Conservation (phyloP, 2,888 invertebrate genomes). For the Leistus spinibarbis region DNA sequence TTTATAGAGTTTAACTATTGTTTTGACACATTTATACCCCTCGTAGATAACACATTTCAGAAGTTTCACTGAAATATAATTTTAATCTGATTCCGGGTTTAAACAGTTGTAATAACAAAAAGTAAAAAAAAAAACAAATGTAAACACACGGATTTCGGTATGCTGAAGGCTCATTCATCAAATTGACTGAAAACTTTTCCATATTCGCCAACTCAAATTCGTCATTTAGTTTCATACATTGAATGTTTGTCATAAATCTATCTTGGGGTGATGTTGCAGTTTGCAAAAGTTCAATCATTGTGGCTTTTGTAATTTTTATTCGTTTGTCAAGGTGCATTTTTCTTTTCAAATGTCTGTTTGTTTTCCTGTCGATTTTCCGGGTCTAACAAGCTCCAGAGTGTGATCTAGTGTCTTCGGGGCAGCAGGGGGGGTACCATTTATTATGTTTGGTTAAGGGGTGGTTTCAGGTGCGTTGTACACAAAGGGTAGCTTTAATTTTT, state of each 20-base stretch:
- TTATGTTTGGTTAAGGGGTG: background rate
- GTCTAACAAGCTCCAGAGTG: background rate
- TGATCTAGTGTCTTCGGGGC: background rate
- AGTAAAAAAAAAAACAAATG: background rate
- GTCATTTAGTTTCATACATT: background rate
- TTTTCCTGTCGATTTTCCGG: background rate
- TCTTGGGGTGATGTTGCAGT: background rate
- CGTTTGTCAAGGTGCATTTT: background rate
- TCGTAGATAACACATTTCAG: background rate
- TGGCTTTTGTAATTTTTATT: background rate
- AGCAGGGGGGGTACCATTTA: background rate
- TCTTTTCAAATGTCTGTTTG: background rate
- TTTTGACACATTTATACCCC: background rate
- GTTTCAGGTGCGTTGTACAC: background rate
- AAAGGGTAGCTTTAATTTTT: background rate
- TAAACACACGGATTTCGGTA: background rate
- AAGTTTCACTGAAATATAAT: no score
- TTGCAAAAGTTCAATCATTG: background rate
- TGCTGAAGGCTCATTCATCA: background rate
- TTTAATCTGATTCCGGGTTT: background rate
- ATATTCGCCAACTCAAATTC: background rate
- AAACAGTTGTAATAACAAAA: background rate
- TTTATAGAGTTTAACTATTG: background rate
- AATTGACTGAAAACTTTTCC: background rate
- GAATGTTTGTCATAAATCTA: background rate